Evolutionary conservation across 2,888 invertebrate species (phyloP), one percentile per base, ranked within the genome.

Genomic region (Liopterus haemorrhoidalis): DNA sequence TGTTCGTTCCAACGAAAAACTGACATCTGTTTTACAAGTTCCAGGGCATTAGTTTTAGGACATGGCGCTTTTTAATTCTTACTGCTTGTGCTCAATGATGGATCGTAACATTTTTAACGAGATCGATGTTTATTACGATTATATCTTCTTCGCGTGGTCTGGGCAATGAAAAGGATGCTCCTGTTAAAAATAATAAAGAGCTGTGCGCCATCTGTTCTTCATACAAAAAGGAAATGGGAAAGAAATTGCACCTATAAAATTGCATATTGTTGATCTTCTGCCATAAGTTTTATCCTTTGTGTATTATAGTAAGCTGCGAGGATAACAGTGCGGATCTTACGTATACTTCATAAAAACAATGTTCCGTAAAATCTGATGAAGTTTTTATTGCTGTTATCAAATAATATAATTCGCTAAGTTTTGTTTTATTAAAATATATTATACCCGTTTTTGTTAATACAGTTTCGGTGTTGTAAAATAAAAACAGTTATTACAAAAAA

Each of bases 171-270:
- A 36, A 42, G 27, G 36, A 35, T 36, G 28, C 20, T 42, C 42
- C 42, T 35, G 42, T 41, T 41, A 42, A 42, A 42, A 42, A 42
- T 42, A 42, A 42, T 42, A 42, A 42, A 42, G 42, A 42, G 42
- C 36, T 42, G 42, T 20, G 20, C 25, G 41, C 33, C 41, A 41
- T 32, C 41, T 41, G 41, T 33, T 41, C 22, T 33, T 16, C 16
- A 14, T 4, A 18, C 19, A 8, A 8, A 8, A 5, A 18, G 16
- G 3, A 15, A 32, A 41, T 32, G 30, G 40, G 5, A 5, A 18
- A 9, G 3, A 15, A 32, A 41, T 32, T 40, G 40, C 40, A 41
- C 21, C 21, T 24, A 41, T 41, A 41, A 41, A 41, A 41, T 24
- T 41, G 41, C 41, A 41, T 41, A n/a, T n/a, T n/a, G n/a, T n/a